These are phyloP conservation scores for Ericerus pela DNA, from an alignment of 1,140 invertebrate genomes.

Conservation along the genomic window DNA sequence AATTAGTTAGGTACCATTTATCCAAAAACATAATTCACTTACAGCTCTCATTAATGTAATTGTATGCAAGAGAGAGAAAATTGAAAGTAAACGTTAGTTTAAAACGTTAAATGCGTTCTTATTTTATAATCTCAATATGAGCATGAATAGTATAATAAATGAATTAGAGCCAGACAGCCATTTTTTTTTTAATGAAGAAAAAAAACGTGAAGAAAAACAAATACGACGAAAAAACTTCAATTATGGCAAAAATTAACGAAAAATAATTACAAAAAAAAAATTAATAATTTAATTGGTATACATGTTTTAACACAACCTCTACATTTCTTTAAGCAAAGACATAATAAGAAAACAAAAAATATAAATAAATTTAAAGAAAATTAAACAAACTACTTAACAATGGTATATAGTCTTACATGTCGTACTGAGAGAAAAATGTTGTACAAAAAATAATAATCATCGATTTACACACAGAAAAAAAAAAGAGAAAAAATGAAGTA, in stretches of 20 bases:
- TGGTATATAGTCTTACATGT: constrained; percentile 8
- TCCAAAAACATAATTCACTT: too few species aligned
- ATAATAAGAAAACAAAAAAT: neutral
- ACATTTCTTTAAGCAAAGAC: neutral
- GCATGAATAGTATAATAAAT: constrained; percentile 3
- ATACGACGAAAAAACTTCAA: neutral
- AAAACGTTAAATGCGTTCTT: too few species aligned
- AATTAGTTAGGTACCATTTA: too few species aligned
- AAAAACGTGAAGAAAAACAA: neutral
- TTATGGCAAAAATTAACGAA: constrained; percentile 7
- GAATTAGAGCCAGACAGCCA: neutral
- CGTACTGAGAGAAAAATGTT: neutral
- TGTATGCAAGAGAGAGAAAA: too few species aligned
- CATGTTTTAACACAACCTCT: neutral
- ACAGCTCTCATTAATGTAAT: too few species aligned
- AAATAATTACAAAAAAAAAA: neutral
- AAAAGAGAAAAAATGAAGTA: constrained; percentile 1
- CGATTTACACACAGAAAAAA: neutral
- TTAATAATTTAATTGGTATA: constrained; percentile 1
- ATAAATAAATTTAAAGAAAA: constrained; percentile 4
- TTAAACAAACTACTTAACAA: constrained; percentile 5
- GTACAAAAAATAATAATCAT: neutral
- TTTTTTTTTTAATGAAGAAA: neutral
- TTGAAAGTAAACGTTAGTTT: too few species aligned
- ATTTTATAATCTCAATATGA: neutral